phyloP scores from a whole-genome alignment of 2,113 vertebrate genomes.

The Gasterosteus aculeatus region DNA sequence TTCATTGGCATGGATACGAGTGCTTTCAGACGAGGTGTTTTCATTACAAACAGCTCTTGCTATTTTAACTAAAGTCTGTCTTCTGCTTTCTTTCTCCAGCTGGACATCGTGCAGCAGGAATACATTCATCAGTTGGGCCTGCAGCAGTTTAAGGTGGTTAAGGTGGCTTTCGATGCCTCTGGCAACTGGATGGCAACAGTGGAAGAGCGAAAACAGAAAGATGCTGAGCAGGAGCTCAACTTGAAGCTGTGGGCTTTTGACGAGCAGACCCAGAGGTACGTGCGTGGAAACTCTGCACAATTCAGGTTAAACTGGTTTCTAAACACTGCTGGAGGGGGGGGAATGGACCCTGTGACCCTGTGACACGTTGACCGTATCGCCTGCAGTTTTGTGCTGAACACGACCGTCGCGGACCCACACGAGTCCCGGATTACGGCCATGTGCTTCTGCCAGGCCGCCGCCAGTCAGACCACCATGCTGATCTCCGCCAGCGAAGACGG shows the following conservation, averaged over 20 bases:
- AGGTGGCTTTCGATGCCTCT: constrained; percentile 80
- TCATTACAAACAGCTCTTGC: background rate
- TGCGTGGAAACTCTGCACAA: background rate
- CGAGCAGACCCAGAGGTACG: constrained; percentile 88
- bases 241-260: constrained; percentile 91
- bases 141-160: constrained; percentile 87
- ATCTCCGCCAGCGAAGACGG: constrained; percentile 89
- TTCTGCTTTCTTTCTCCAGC: constrained; percentile 71
- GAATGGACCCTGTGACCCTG: background rate
- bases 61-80: background rate
- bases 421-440: constrained; percentile 86
- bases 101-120: constrained; percentile 96
- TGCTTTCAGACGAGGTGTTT: background rate
- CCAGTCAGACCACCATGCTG: constrained; percentile 79
- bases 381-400: constrained; percentile 91
- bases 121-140: constrained; percentile 87
- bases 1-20: background rate
- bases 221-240: constrained; percentile 83
- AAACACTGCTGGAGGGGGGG: no score
- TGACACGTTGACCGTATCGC: background rate
- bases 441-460: constrained; percentile 82
- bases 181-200: constrained; percentile 93
- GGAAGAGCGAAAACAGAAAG: constrained; percentile 85
- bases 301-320: no score
- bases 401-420: constrained; percentile 88